phyloP scores from a whole-genome alignment of 2,888 invertebrate species.

The Acanthococcus lagerstroemiae region DNA sequence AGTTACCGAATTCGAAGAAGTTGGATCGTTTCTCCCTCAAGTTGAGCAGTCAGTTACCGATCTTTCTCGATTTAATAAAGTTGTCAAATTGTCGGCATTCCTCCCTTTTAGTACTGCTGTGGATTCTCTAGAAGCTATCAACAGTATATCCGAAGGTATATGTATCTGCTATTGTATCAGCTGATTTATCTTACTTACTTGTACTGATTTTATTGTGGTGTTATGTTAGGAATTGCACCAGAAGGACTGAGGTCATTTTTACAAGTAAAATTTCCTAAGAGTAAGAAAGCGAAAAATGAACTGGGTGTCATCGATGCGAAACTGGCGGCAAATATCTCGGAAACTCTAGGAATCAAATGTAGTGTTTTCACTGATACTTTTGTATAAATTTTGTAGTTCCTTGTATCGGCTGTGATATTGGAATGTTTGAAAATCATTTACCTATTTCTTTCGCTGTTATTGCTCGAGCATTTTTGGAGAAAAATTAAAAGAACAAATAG shows the following conservation, averaged over 20 bases:
- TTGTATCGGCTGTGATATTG: no score
- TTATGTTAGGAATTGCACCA: slow-evolving; percentile 64
- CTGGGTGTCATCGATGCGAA: slow-evolving; percentile 84
- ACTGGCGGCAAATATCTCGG: slow-evolving; percentile 79
- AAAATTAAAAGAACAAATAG: slow-evolving; percentile 78
- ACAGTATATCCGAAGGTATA: slow-evolving; percentile 86
- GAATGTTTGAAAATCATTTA: no score
- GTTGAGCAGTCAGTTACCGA: slow-evolving; percentile 84
- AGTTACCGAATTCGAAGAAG: slow-evolving; percentile 90
- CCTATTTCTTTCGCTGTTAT: no score
- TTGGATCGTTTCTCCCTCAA: slow-evolving; percentile 77
- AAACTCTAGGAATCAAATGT: slow-evolving; percentile 71
- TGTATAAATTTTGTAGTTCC: slow-evolving; percentile 59
- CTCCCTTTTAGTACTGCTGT: slow-evolving; percentile 88
- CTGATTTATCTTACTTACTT: no score
- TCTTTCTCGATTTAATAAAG: slow-evolving; percentile 73
- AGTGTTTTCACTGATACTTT: slow-evolving; percentile 76
- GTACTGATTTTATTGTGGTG: no score
- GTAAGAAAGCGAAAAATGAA: slow-evolving; percentile 58
- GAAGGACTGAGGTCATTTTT: slow-evolving; percentile 82
- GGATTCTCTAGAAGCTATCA: slow-evolving; percentile 88
- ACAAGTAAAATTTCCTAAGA: slow-evolving; percentile 76
- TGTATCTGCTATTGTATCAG: no score
- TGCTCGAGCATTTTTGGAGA: slow-evolving; percentile 73
- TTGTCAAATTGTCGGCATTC: slow-evolving; percentile 83